phyloP scores from a whole-genome alignment of 2,797 vertebrate genomes.

The Aulostomus chinensis region DNA sequence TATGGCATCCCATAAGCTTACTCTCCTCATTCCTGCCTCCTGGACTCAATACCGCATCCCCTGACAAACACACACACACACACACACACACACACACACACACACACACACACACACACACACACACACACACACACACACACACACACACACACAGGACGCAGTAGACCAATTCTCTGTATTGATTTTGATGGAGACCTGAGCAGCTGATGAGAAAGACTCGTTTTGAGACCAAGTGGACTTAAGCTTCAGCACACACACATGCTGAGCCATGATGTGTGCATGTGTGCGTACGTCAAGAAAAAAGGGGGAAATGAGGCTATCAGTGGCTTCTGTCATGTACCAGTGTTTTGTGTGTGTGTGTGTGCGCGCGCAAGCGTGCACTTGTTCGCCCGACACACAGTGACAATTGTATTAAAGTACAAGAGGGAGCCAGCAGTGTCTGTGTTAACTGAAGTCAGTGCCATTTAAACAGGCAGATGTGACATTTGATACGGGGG shows the following conservation, averaged over 20 bases:
- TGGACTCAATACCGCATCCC: slow-evolving; percentile 46
- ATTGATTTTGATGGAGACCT: slow-evolving; percentile 71
- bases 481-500: slow-evolving; percentile 63
- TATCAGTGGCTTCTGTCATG: slow-evolving; percentile 4
- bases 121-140: no score
- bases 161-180: slow-evolving; percentile 57
- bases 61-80: slow-evolving; percentile 20
- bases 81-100: slow-evolving; percentile 15
- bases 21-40: slow-evolving; percentile 43
- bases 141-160: slow-evolving; percentile 9
- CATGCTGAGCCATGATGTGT: slow-evolving; percentile 8
- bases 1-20: slow-evolving; percentile 52
- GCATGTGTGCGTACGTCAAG: slow-evolving; percentile 11
- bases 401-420: slow-evolving; percentile 36
- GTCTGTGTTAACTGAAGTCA: slow-evolving; percentile 67
- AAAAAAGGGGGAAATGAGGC: slow-evolving; percentile 4
- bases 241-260: slow-evolving; percentile 44
- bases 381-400: slow-evolving; percentile 14
- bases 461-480: slow-evolving; percentile 68
- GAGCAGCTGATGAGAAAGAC: slow-evolving; percentile 50
- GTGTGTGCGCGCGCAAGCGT: no score
- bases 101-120: slow-evolving; percentile 28
- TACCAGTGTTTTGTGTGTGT: no score
- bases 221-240: slow-evolving; percentile 52
- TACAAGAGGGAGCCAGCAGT: slow-evolving; percentile 23